phyloP scores from a whole-genome alignment of 2,113 vertebrate species.

The Nycticebus coucang region DNA sequence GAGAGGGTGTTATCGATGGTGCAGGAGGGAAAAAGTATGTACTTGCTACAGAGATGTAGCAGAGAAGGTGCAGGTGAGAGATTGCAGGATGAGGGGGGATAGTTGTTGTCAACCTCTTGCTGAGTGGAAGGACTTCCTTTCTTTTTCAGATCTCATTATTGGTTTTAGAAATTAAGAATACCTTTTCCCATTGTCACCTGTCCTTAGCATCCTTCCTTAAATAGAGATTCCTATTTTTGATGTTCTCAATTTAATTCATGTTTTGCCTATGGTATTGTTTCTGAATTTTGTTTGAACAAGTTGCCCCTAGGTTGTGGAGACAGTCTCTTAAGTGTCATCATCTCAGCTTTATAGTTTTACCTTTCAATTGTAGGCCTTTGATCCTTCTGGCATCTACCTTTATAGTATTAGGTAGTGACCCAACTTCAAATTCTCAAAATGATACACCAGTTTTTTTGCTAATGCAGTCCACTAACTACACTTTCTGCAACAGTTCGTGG shows the following conservation, averaged over 20 bases:
- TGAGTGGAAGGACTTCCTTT: neutral
- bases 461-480: neutral
- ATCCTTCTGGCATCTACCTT: neutral
- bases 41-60: neutral
- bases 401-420: neutral
- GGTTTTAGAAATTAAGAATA: neutral
- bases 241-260: neutral
- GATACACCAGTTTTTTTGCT: neutral
- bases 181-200: neutral
- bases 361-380: neutral
- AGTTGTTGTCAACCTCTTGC: rapidly evolving
- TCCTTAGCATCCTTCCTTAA: neutral
- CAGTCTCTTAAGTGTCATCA: neutral
- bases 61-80: too few relatives aligned
- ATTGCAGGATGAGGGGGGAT: rapidly evolving
- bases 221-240: neutral
- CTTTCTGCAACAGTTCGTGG: neutral
- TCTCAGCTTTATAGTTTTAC: neutral
- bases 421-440: neutral
- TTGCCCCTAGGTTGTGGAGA: neutral
- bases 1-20: neutral
- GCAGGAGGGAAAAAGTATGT: neutral
- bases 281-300: neutral
- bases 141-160: neutral
- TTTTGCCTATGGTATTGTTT: neutral